These are phyloP conservation scores for Metacarcinus magister DNA, from an alignment of 2,888 invertebrate species.

Conservation along the genomic window DNA sequence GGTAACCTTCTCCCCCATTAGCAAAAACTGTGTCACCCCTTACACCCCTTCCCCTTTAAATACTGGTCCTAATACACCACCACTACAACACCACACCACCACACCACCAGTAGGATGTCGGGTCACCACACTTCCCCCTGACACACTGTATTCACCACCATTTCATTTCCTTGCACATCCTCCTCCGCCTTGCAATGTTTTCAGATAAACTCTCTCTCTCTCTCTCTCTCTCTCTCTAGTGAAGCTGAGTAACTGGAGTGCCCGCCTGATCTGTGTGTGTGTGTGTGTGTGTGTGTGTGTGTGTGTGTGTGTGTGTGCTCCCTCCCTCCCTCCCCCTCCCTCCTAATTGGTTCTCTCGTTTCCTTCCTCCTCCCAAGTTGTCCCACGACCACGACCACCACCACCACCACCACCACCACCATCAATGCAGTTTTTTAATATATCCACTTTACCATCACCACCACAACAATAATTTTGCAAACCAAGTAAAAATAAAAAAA, in stretches of 20 bases:
- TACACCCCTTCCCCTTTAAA: neutral
- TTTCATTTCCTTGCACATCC: slow-evolving; percentile 21
- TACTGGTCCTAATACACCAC: neutral
- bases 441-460: neutral
- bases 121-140: too few relatives aligned
- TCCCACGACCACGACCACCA: neutral
- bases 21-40: neutral
- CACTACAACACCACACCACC: neutral
- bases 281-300: slow-evolving; percentile 43
- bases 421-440: neutral
- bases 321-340: neutral
- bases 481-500: neutral
- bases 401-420: neutral
- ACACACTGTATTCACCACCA: neutral
- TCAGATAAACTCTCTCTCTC: neutral
- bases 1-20: neutral
- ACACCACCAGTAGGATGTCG: neutral
- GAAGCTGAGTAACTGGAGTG: too few relatives aligned
- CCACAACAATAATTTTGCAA: neutral
- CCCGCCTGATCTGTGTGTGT: neutral
- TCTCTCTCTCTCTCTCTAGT: slow-evolving; percentile 32
- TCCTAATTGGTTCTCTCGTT: slow-evolving; percentile 12
- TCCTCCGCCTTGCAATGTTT: neutral
- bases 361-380: slow-evolving; percentile 19
- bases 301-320: slow-evolving; percentile 43